Percentiles rank a stretch among this genome's conserved stretches.
Evolutionary conservation across 2,113 vertebrate genomes (phyloP).

Genomic region (Progne subis): DNA sequence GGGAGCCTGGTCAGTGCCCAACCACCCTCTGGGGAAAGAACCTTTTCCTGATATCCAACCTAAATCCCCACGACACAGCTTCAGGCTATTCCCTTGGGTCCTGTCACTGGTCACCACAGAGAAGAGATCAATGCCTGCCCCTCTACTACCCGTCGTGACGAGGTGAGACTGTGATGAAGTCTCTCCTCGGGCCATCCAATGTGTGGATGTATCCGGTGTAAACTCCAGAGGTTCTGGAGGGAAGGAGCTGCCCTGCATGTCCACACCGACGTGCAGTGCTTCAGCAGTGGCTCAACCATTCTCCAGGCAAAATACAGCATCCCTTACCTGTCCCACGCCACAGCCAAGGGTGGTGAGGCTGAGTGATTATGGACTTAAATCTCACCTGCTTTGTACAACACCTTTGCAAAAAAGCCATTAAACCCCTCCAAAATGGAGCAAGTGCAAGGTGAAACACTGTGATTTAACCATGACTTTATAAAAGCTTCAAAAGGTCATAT

Average conservation of each 20-base stretch:
- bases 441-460: background rate
- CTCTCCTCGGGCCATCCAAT: background rate
- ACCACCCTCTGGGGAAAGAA: background rate
- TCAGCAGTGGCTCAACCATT: background rate
- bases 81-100: background rate
- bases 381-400: background rate
- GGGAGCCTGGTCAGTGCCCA: background rate
- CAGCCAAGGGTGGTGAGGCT: background rate
- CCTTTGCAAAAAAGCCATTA: background rate
- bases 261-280: rapidly evolving
- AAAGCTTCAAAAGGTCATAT: background rate
- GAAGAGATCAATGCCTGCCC: background rate
- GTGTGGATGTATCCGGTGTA: rapidly evolving
- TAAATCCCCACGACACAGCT: background rate
- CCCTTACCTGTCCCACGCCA: rapidly evolving
- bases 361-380: rapidly evolving
- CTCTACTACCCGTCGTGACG: too few species aligned
- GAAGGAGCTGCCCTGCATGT: background rate
- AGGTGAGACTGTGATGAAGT: background rate
- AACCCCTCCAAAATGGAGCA: background rate
- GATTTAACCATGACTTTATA: background rate
- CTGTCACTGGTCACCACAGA: background rate
- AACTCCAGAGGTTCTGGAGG: too few species aligned
- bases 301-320: background rate
- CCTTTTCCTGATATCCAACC: background rate